Conservation (phyloP, 2,797 vertebrate species). For the Eurystomus glaucurus region DNA sequence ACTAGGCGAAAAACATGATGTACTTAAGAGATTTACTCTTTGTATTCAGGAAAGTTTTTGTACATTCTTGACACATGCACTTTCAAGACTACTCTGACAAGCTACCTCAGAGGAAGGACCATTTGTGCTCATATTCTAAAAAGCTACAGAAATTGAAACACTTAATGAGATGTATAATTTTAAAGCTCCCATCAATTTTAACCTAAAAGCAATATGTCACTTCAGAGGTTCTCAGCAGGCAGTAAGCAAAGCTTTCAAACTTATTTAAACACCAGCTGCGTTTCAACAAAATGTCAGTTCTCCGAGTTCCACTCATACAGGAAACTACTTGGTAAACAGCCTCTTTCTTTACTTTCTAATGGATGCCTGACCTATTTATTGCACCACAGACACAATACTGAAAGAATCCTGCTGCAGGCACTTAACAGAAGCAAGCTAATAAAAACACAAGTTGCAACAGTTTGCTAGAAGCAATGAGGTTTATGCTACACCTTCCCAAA, state of each 20-base stretch:
- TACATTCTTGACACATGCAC: neutral
- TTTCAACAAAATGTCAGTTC: slow-evolving; percentile 77
- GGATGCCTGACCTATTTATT: slow-evolving; percentile 81
- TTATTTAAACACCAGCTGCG: slow-evolving; percentile 77
- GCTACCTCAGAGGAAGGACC: neutral
- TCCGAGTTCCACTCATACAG: slow-evolving; percentile 64
- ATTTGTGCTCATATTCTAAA: neutral
- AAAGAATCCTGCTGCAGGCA: slow-evolving; percentile 74
- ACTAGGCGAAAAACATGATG: neutral
- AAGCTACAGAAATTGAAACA: neutral
- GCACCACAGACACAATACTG: slow-evolving; percentile 61
- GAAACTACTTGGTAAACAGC: slow-evolving; percentile 77
- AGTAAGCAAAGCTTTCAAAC: slow-evolving; percentile 73
- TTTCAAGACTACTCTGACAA: slow-evolving; percentile 22
- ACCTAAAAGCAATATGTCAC: slow-evolving; percentile 50
- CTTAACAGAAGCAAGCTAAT: slow-evolving; percentile 71
- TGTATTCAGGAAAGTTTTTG: neutral
- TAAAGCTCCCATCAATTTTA: slow-evolving; percentile 46
- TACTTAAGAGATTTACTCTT: neutral
- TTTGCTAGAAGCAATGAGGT: slow-evolving; percentile 38
- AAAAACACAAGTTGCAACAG: slow-evolving; percentile 35
- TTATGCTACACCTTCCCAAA: slow-evolving; percentile 10
- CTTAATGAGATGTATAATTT: slow-evolving; percentile 19
- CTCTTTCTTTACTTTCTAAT: slow-evolving; percentile 71
- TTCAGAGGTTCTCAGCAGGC: slow-evolving; percentile 64